Evolutionary conservation across 2,888 invertebrate species (phyloP), one percentile per base, ranked within the genome.

Genomic region (Mesorhabditis spiculigera): DNA sequence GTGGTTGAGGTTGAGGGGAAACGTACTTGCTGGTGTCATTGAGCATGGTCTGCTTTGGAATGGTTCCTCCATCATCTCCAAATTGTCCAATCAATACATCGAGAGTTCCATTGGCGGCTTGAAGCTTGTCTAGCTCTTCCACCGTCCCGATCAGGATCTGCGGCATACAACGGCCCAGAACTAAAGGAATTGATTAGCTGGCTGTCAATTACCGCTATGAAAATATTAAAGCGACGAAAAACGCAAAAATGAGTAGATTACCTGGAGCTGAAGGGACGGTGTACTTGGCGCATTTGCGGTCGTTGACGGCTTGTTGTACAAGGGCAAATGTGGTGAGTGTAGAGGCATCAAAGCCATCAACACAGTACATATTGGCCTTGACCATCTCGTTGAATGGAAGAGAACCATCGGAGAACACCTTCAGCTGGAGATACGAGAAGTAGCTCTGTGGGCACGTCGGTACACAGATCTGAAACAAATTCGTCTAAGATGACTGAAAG

Each of bases 121-220:
- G 70, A 4, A 75, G 70, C 10, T 68, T 69, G 69, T 77, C 75
- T 43, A 75, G 64, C 13, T 68, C 75, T 45, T 80, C 78, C 28
- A 78, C 77, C 1, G 81, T 80, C 10, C 78, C 81, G 68, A 80
- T 76, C n/a, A 78, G 72, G 4, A 78, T 75, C 67, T 81, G 73
- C 3, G 85, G 85, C 61, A 85, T 73, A 68, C 85, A 85, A 13
- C 85, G 73, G 68, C 83, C 83, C 6, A 83, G 73, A 0, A 80
- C 79, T 79, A 28, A 28, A 28, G 73, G 68, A 79, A 77, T 62
- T 63, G 28, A 68, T 65, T 58, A 50, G 8, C 10, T 8, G 8
- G 10, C 8, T 67, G 58, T 50, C 58, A 10, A 50, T 10, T 50
- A 13, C n/a, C 10, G 58, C 28, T 28, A 67, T 67, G 43, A 45